A percentile compares a stretch with the other conserved stretches of the same genome.
These are phyloP conservation scores for Iselma pallidipennis DNA, from an alignment of 2,888 invertebrate genomes.

Conservation along the genomic window DNA sequence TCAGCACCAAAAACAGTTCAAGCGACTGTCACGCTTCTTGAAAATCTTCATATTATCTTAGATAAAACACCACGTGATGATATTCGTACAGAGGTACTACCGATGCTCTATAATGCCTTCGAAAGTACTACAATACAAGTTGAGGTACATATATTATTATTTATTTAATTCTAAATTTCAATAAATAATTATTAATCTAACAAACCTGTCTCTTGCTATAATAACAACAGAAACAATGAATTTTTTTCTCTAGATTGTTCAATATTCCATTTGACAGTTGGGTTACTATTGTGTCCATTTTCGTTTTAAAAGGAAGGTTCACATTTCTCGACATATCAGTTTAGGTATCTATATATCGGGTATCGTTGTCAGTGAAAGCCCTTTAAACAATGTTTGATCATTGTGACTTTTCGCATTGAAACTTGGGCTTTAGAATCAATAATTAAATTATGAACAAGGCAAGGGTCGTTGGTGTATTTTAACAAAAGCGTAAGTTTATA, in stretches of 20 bases:
- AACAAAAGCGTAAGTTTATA: neutral
- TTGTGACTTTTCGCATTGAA: neutral
- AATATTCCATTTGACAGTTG: neutral
- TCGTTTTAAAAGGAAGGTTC: neutral
- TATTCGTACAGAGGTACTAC: conserved; percentile 79
- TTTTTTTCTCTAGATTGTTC: neutral
- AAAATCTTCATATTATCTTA: conserved; percentile 86
- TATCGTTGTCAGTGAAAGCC: neutral
- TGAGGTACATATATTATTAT: conserved; percentile 66
- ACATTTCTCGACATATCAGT: neutral
- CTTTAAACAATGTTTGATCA: neutral
- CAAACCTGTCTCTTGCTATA: no score
- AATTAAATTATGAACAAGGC: conserved; percentile 4
- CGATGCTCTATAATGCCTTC: conserved; percentile 83
- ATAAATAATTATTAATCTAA: no score
- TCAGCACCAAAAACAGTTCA: conserved; percentile 79
- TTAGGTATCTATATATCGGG: neutral
- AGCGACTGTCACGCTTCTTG: conserved; percentile 85
- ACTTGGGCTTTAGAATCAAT: neutral
- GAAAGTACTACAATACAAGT: conserved; percentile 88
- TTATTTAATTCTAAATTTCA: no score
- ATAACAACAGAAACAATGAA: no score
- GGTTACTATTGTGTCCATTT: neutral
- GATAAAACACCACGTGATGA: conserved; percentile 84
- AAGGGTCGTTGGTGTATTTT: neutral